A percentile compares a stretch with the other conserved stretches of the same genome.
These are phyloP conservation scores for Meandrusa payeni DNA, from an alignment of 2,888 invertebrate genomes.

Conservation along the genomic window DNA sequence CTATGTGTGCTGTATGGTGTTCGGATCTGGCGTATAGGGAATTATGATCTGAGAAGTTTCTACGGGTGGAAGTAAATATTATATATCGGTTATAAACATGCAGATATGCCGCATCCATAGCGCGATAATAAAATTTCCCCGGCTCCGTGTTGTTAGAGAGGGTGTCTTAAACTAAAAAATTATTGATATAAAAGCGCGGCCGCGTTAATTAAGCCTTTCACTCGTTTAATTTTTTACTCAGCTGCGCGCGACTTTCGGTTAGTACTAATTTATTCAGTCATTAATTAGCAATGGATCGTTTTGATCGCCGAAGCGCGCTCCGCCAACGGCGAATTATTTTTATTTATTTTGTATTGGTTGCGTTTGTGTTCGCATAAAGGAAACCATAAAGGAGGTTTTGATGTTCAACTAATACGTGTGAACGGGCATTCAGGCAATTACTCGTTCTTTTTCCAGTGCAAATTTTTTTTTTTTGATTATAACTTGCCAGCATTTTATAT, in stretches of 20 bases:
- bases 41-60: too few relatives aligned
- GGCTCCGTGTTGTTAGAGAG: conserved; percentile 43
- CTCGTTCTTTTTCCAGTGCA: background rate
- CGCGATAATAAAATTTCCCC: conserved; percentile 27
- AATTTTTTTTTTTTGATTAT: background rate
- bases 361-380: conserved; percentile 14
- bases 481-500: background rate
- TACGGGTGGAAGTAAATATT: too few relatives aligned
- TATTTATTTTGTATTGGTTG: conserved; percentile 25
- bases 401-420: conserved; percentile 15
- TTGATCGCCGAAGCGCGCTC: conserved; percentile 49
- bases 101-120: conserved; percentile 11
- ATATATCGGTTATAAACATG: too few relatives aligned
- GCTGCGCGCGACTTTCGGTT: conserved; percentile 55
- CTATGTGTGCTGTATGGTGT: too few relatives aligned
- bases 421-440: conserved; percentile 12
- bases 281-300: conserved; percentile 70
- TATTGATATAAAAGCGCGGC: conserved; percentile 72
- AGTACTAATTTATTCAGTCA: conserved; percentile 62
- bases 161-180: conserved; percentile 74
- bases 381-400: conserved; percentile 9
- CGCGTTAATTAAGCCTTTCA: conserved; percentile 75
- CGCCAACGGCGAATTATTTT: conserved; percentile 15
- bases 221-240: conserved; percentile 69
- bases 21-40: too few relatives aligned